Conservation (phyloP, 2,797 vertebrate genomes). For the Sarcoramphus papa region DNA sequence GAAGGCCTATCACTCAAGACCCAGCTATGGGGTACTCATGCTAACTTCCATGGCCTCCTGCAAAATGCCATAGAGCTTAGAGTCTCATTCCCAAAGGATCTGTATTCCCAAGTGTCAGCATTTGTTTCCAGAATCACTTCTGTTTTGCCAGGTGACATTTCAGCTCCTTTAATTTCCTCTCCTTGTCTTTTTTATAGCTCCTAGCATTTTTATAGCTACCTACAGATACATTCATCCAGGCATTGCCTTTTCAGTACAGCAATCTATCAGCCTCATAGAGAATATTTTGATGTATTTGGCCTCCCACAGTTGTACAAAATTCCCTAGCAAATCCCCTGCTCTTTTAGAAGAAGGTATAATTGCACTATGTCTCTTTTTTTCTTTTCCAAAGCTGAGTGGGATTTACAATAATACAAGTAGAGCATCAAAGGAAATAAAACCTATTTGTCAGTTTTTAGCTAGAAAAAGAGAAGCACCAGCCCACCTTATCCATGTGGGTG, state of each 20-base stretch:
- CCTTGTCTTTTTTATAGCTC: too few species aligned
- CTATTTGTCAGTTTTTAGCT: slow-evolving; percentile 64
- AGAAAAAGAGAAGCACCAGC: slow-evolving; percentile 52
- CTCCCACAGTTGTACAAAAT: slow-evolving; percentile 42
- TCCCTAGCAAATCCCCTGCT: slow-evolving; percentile 29
- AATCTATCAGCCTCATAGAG: background rate
- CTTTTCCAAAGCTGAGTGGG: slow-evolving; percentile 43
- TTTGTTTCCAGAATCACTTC: background rate
- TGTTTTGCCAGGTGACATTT: slow-evolving; percentile 3
- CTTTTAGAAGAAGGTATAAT: slow-evolving; percentile 30
- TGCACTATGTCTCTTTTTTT: background rate
- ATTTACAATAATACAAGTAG: slow-evolving; percentile 43
- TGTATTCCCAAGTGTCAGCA: background rate
- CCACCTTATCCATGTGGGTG: slow-evolving; percentile 68
- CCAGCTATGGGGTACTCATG: background rate
- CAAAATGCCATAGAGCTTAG: background rate
- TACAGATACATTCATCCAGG: background rate
- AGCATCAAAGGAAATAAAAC: slow-evolving; percentile 63
- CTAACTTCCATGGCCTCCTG: background rate
- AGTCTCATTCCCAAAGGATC: background rate
- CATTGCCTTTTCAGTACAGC: background rate
- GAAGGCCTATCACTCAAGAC: background rate
- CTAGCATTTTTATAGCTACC: slow-evolving; percentile 1
- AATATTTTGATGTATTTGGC: slow-evolving; percentile 25
- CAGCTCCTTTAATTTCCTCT: background rate